Evolutionary conservation across 2,113 vertebrate species (phyloP).

Genomic region (Thamnaconus septentrionalis): DNA sequence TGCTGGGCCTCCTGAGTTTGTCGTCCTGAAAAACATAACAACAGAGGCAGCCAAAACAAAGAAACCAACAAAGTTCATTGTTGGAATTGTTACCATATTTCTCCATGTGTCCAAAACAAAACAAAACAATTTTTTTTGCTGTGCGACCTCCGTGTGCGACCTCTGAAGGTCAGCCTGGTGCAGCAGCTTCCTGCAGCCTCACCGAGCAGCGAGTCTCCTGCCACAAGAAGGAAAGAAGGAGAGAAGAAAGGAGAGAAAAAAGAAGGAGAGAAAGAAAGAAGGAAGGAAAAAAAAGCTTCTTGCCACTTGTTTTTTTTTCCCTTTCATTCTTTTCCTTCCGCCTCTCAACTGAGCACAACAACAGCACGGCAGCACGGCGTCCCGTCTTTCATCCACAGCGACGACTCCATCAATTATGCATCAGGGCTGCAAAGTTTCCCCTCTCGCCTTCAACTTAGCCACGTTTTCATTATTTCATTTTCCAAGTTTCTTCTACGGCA

Average conservation of each 20-base stretch:
- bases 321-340: constrained; percentile 20
- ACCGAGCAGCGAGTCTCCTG: constrained; percentile 52
- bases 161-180: too few relatives aligned
- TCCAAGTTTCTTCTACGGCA: too few relatives aligned
- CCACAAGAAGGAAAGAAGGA: constrained; percentile 29
- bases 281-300: constrained; percentile 38
- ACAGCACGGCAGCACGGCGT: constrained; percentile 21
- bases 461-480: too few relatives aligned
- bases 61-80: too few relatives aligned
- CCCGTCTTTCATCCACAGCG: constrained; percentile 52
- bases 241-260: too few relatives aligned
- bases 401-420: constrained; percentile 66
- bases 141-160: too few relatives aligned
- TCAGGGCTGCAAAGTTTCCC: constrained; percentile 50
- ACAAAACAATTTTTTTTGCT: too few relatives aligned
- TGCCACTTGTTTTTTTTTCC: neutral
- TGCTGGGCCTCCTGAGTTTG: too few relatives aligned
- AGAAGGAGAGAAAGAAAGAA: neutral
- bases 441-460: constrained; percentile 45
- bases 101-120: too few relatives aligned
- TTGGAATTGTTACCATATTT: too few relatives aligned
- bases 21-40: too few relatives aligned
- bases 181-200: neutral
- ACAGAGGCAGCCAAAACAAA: too few relatives aligned
- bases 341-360: constrained; percentile 51